Percentiles rank a stretch among this genome's conserved stretches.
phyloP scores from a whole-genome alignment of 2,888 invertebrate genomes.

The Proisotoma minuta region DNA sequence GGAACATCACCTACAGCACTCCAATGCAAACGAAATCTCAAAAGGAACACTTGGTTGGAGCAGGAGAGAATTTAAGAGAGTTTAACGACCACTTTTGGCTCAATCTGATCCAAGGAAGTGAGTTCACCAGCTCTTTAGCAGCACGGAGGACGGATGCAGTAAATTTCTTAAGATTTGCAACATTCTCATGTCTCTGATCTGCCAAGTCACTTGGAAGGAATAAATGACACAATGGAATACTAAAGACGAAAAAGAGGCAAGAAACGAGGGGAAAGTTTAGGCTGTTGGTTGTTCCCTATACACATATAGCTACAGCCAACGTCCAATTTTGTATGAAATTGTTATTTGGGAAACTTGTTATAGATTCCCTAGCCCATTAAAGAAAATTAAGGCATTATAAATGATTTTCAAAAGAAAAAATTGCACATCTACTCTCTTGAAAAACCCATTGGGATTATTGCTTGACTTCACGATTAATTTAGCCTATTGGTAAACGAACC shows the following conservation, averaged over 20 bases:
- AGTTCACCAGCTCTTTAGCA: neutral
- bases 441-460: too few relatives aligned
- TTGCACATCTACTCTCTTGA: too few relatives aligned
- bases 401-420: too few relatives aligned
- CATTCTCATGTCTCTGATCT: constrained; percentile 7
- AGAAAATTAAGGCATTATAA: too few relatives aligned
- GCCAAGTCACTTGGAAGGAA: constrained; percentile 2
- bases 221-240: constrained; percentile 5
- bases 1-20: too few relatives aligned
- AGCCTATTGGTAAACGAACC: too few relatives aligned
- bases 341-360: neutral
- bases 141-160: constrained; percentile 6
- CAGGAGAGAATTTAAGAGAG: neutral
- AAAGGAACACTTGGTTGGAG: too few relatives aligned
- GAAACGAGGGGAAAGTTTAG: neutral
- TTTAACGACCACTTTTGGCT: constrained; percentile 3
- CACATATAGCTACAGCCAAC: too few relatives aligned
- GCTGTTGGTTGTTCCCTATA: neutral
- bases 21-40: too few relatives aligned
- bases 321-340: too few relatives aligned
- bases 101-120: constrained; percentile 5
- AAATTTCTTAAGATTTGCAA: constrained; percentile 12
- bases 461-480: too few relatives aligned
- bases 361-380: too few relatives aligned
- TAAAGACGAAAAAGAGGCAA: neutral